Evolutionary conservation across 2,888 invertebrate genomes (phyloP).

Genomic region (Meiosimyza decipiens): DNA sequence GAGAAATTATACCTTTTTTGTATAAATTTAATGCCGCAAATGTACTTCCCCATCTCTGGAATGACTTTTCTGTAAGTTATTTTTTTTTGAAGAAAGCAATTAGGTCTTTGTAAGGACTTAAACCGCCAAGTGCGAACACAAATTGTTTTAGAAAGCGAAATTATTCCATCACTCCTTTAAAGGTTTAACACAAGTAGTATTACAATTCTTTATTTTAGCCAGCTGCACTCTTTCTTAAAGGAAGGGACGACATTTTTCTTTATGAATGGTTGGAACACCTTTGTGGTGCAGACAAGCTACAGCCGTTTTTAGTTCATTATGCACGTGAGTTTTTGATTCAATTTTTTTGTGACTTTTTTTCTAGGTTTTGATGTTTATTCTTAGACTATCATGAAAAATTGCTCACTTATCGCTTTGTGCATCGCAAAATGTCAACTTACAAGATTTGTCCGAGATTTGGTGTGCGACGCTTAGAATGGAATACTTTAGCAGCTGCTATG

Average conservation of each 20-base stretch:
- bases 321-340: conserved; percentile 51
- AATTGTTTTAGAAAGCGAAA: no score
- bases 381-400: conserved; percentile 56
- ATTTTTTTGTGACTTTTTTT: neutral
- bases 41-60: conserved; percentile 57
- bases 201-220: conserved; percentile 43
- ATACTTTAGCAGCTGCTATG: conserved; percentile 56
- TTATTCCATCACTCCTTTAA: neutral
- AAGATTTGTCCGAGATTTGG: conserved; percentile 56
- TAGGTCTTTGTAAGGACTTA: neutral
- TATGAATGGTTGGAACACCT: conserved; percentile 65
- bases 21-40: conserved; percentile 56
- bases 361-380: neutral
- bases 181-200: neutral
- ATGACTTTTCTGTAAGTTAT: conserved; percentile 55
- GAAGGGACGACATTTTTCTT: conserved; percentile 62
- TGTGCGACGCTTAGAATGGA: conserved; percentile 60
- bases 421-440: conserved; percentile 52
- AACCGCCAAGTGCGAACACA: no score
- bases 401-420: conserved; percentile 48
- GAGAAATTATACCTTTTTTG: conserved; percentile 64
- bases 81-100: neutral
- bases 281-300: conserved; percentile 59
- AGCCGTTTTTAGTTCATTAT: conserved; percentile 62
- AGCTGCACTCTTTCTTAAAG: conserved; percentile 59